Conservation (phyloP, 2,113 vertebrate genomes). For the Pelecanoides urinatrix region DNA sequence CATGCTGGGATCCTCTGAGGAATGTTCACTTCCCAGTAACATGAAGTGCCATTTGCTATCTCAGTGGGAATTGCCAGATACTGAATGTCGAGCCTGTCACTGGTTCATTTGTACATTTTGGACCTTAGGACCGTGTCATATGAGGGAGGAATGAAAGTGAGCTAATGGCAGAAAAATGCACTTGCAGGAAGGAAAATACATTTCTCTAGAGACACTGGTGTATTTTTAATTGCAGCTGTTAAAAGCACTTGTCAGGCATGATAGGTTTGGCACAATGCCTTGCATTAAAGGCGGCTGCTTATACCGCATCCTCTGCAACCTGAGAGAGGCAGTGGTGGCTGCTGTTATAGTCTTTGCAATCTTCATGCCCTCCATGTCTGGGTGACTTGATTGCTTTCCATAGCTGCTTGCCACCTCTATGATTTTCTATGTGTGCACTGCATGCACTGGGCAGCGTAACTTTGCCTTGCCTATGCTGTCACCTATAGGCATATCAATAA, state of each 20-base stretch:
- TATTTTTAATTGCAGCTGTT: conserved; percentile 34
- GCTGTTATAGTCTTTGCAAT: neutral
- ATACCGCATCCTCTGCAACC: neutral
- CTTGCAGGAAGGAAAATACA: neutral
- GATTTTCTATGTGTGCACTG: no score
- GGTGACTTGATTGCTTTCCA: neutral
- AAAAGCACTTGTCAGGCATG: neutral
- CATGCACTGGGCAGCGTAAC: neutral
- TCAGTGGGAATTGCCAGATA: conserved; percentile 29
- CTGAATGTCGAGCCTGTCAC: conserved; percentile 25
- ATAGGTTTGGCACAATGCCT: neutral
- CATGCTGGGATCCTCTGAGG: conserved; percentile 17
- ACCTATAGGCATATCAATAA: neutral
- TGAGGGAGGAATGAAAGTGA: neutral
- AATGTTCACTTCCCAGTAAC: conserved; percentile 39
- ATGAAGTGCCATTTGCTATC: conserved; percentile 20
- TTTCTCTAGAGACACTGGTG: neutral
- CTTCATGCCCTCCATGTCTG: neutral
- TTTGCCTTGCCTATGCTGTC: neutral
- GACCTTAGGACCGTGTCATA: neutral
- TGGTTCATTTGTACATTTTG: conserved; percentile 26
- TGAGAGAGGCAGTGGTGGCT: neutral
- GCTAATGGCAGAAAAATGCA: neutral
- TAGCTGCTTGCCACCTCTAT: neutral
- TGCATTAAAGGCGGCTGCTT: neutral